Evolutionary conservation across 2,113 vertebrate genomes (phyloP).

Genomic region (Elgaria multicarinata): DNA sequence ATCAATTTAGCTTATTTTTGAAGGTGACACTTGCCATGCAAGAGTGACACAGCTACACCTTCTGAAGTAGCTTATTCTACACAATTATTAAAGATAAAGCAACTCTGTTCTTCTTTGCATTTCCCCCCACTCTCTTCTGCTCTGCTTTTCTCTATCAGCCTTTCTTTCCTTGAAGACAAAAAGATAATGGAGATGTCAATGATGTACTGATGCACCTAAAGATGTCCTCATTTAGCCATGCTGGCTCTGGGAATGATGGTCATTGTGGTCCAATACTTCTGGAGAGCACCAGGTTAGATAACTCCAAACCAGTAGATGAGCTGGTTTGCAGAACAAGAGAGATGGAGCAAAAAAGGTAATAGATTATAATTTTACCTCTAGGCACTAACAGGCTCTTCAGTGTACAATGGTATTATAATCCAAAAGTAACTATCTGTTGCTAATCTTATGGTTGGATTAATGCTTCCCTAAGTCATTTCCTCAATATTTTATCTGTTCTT

Average conservation of each 20-base stretch:
- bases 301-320: not conserved
- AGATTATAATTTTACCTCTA: not conserved
- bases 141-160: not conserved
- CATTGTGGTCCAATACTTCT: too few species aligned
- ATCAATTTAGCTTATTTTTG: not conserved
- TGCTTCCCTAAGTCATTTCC: not conserved
- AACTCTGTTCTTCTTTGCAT: too few species aligned
- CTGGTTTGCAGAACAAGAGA: not conserved
- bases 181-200: not conserved
- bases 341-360: not conserved
- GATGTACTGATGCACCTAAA: not conserved
- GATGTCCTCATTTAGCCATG: not conserved
- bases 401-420: not conserved
- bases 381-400: not conserved
- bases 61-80: not conserved
- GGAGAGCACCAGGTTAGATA: too few species aligned
- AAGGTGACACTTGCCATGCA: not conserved
- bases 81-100: not conserved
- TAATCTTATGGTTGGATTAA: slow-evolving; percentile 32
- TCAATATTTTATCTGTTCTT: not conserved
- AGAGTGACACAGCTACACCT: not conserved
- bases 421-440: not conserved
- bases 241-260: too few species aligned
- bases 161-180: not conserved
- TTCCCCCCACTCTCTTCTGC: not conserved